phyloP scores from a whole-genome alignment of 2,797 vertebrate species.

The Fistularia commersonii region DNA sequence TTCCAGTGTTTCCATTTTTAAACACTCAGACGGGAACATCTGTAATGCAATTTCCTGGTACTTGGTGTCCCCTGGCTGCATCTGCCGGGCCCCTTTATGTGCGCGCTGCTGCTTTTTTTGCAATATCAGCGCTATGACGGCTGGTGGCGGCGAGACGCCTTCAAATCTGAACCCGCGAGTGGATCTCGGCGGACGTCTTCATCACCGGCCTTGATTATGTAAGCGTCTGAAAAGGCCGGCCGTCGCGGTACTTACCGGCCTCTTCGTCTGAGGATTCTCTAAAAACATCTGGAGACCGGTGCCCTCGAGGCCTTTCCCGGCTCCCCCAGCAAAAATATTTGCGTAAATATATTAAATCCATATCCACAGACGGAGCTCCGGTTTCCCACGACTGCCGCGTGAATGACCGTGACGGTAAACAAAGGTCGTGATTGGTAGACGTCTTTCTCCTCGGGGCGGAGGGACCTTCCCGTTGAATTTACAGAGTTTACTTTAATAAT shows the following conservation, averaged over 20 bases:
- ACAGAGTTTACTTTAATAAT: constrained; percentile 47
- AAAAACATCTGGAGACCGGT: too few relatives aligned
- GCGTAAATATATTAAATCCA: too few relatives aligned
- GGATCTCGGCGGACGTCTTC: constrained; percentile 54
- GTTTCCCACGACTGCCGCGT: too few relatives aligned
- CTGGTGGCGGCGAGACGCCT: constrained; percentile 10
- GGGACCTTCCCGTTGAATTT: constrained; percentile 32
- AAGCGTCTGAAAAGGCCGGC: constrained; percentile 49
- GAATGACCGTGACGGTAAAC: constrained; percentile 24
- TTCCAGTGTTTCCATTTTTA: constrained; percentile 65
- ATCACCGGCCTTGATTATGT: constrained; percentile 49
- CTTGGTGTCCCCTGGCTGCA: constrained; percentile 42
- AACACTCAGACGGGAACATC: constrained; percentile 53
- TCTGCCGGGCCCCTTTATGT: constrained; percentile 32
- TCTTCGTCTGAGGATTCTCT: constrained; percentile 16
- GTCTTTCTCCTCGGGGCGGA: constrained; percentile 43
- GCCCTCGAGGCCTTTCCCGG: too few relatives aligned
- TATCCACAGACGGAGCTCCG: too few relatives aligned
- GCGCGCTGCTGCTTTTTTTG: constrained; percentile 54
- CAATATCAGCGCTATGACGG: constrained; percentile 44
- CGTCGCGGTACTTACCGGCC: constrained; percentile 28
- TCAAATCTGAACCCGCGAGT: constrained; percentile 32
- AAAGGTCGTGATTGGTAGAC: constrained; percentile 48
- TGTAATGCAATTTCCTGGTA: constrained; percentile 68
- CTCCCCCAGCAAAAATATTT: too few relatives aligned